Conservation (phyloP, 2,797 vertebrate species). For the Eutrigla gurnardus region DNA sequence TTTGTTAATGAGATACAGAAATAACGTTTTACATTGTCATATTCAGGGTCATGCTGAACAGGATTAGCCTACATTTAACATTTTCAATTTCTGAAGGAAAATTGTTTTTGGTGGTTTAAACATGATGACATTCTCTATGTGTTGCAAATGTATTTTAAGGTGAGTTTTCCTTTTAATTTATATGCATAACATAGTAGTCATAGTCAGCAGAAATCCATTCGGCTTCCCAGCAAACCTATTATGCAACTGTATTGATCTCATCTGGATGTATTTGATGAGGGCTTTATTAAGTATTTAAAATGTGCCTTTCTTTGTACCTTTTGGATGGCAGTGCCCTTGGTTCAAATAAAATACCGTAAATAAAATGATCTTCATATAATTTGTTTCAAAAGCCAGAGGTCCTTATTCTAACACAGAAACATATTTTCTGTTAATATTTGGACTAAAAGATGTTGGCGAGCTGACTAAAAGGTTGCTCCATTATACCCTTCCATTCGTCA, state of each 20-base stretch:
- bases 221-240: too few species aligned
- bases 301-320: too few species aligned
- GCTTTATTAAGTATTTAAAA: too few species aligned
- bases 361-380: background rate
- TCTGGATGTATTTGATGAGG: too few species aligned
- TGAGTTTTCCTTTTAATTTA: background rate
- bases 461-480: conserved; percentile 1
- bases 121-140: background rate
- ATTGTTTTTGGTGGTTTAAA: background rate
- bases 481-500: conserved; percentile 30
- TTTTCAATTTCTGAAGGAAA: background rate
- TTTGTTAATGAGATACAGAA: background rate
- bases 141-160: background rate
- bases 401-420: background rate
- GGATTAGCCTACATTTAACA: background rate
- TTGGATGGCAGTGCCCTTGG: background rate
- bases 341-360: background rate
- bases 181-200: too few species aligned
- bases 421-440: background rate
- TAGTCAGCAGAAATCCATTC: too few species aligned
- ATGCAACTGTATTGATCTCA: too few species aligned
- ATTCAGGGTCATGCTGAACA: background rate
- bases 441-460: background rate
- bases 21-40: background rate
- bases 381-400: background rate